Percentiles rank a stretch among this genome's conserved stretches.
These are phyloP conservation scores for Pipa parva DNA, from an alignment of 2,113 vertebrate species.

Conservation along the genomic window DNA sequence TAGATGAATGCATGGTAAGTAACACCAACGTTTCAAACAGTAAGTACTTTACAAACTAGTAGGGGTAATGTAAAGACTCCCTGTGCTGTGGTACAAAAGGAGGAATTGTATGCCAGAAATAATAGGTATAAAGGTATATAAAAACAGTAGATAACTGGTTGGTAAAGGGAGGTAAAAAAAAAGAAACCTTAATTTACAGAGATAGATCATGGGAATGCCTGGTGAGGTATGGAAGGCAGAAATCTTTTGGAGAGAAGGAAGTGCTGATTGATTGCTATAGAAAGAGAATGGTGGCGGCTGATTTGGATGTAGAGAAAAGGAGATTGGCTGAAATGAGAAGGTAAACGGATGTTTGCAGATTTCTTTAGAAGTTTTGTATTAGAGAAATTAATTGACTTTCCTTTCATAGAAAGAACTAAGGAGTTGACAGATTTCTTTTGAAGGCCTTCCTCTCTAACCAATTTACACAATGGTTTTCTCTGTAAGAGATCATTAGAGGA, in stretches of 20 bases:
- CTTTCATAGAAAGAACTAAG: background rate
- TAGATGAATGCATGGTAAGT: no score
- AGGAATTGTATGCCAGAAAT: no score
- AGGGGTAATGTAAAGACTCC: no score
- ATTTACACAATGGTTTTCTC: background rate
- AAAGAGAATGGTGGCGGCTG: background rate
- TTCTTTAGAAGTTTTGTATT: slow-evolving; percentile 2
- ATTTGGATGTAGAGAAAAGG: background rate
- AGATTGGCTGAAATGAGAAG: background rate
- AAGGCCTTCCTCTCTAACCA: background rate
- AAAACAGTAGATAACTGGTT: no score
- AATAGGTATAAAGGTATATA: no score
- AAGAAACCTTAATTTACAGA: background rate
- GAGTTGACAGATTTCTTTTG: background rate
- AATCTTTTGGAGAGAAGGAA: background rate
- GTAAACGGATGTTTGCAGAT: background rate
- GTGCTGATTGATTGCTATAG: background rate
- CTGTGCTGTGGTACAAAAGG: no score
- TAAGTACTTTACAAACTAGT: no score
- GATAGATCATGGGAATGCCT: background rate
- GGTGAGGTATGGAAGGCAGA: background rate
- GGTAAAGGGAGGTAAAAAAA: no score
- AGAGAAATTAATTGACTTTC: background rate
- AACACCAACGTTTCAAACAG: no score
- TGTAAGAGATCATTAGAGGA: background rate